Evolutionary conservation across 2,797 vertebrate species (phyloP).

Genomic region (Pseudocheirus occidentalis): DNA sequence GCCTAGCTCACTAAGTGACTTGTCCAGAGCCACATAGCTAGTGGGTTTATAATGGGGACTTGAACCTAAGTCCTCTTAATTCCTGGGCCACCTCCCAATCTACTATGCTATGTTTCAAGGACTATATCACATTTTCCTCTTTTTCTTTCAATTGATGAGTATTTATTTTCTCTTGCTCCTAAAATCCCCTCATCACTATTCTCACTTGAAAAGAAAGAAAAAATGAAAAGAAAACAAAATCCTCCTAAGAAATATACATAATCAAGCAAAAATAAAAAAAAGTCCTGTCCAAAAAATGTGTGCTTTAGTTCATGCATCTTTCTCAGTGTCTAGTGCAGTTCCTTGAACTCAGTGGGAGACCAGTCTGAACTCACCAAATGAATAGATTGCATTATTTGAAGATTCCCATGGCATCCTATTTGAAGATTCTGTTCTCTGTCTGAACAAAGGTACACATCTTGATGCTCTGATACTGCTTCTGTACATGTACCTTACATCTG

Average conservation of each 20-base stretch:
- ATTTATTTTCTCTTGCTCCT: background rate
- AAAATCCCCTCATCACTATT: background rate
- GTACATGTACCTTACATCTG: constrained; percentile 29
- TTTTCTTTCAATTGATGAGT: background rate
- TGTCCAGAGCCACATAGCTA: background rate
- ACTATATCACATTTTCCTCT: background rate
- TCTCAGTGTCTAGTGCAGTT: background rate
- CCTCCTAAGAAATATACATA: background rate
- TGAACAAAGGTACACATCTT: constrained; percentile 28
- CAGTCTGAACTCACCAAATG: background rate
- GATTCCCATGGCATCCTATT: constrained; percentile 24
- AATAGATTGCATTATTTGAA: background rate
- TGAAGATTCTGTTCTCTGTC: constrained; percentile 41
- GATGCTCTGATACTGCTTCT: constrained; percentile 36
- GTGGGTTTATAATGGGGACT: background rate
- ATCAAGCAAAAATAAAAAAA: background rate
- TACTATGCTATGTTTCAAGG: background rate
- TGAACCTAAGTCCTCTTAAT: background rate
- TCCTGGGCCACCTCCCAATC: background rate
- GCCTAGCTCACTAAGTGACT: background rate
- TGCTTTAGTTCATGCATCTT: background rate
- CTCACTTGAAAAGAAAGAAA: background rate
- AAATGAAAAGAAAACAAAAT: background rate
- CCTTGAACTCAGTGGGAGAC: background rate
- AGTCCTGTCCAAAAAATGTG: background rate